Percentiles rank a stretch among this genome's conserved stretches.
phyloP scores from a whole-genome alignment of 2,888 invertebrate genomes.

The Megastigmus dorsalis region DNA sequence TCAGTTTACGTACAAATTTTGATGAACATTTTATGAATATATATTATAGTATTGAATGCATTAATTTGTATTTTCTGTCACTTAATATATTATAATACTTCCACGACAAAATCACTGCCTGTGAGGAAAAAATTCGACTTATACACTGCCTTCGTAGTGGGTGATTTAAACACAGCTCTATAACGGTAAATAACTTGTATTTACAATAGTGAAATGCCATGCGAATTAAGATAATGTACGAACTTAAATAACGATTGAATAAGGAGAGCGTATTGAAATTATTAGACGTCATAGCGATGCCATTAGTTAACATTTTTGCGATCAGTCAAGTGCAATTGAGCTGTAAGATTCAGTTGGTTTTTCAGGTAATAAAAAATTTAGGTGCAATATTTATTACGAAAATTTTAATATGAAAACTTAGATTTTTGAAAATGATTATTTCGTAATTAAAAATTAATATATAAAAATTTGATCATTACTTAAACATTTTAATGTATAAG shows the following conservation, averaged over 20 bases:
- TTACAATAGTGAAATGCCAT: constrained; percentile 13
- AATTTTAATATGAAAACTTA: too few species aligned
- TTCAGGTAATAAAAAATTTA: too few species aligned
- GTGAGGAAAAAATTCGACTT: not conserved
- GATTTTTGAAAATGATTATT: too few species aligned
- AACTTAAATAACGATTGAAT: constrained; percentile 11
- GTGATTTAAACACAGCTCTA: constrained; percentile 36
- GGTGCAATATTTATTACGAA: too few species aligned
- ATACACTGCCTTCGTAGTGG: constrained; percentile 44
- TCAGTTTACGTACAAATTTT: constrained; percentile 21
- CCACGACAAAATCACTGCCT: constrained; percentile 35
- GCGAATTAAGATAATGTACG: constrained; percentile 6
- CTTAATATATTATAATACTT: constrained; percentile 13
- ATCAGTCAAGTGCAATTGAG: constrained; percentile 34
- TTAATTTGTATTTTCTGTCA: constrained; percentile 3
- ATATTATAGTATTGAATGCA: not conserved
- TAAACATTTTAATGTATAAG: too few species aligned
- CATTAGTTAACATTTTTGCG: constrained; percentile 33
- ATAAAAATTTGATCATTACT: too few species aligned
- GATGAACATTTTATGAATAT: not conserved
- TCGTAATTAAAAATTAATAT: too few species aligned
- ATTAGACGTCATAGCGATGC: not conserved
- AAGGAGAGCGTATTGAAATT: constrained; percentile 19
- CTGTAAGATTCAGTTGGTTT: too few species aligned
- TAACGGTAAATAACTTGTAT: not conserved